phyloP scores from a whole-genome alignment of 1,140 invertebrate genomes.

The Calliphora vicina region DNA sequence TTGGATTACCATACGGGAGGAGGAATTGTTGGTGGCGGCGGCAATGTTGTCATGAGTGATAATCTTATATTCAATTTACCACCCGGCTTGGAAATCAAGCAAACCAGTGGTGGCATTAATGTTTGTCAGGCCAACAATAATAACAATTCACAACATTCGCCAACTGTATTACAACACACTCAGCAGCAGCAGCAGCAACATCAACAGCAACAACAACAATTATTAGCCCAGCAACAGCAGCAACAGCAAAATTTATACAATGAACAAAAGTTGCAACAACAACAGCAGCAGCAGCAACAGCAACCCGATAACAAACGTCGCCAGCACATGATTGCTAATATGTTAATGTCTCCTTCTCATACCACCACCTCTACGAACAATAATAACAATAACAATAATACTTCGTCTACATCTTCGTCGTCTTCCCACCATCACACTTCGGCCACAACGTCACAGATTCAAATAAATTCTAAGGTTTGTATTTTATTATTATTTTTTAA shows the following conservation, averaged over 20 bases:
- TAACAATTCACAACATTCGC: slow-evolving; percentile 33
- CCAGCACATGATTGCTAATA: slow-evolving; percentile 60
- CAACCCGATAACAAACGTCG: slow-evolving; percentile 44
- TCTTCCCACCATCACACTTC: slow-evolving; percentile 5
- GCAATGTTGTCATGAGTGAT: slow-evolving; percentile 44
- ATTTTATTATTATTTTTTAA: slow-evolving; percentile 53
- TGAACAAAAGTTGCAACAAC: slow-evolving; percentile 14
- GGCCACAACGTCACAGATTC: slow-evolving; percentile 59
- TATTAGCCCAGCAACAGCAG: slow-evolving; percentile 35
- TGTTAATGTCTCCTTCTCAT: slow-evolving; percentile 54
- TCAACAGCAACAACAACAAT: slow-evolving; percentile 46
- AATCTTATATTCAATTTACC: slow-evolving; percentile 60
- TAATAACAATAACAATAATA: slow-evolving; percentile 38
- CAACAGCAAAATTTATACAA: slow-evolving; percentile 38
- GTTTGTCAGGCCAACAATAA: slow-evolving; percentile 40
- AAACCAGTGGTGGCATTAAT: slow-evolving; percentile 52
- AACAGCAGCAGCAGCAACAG: slow-evolving; percentile 40
- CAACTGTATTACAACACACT: slow-evolving; percentile 34
- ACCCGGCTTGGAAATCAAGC: slow-evolving; percentile 59
- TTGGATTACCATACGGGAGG: slow-evolving; percentile 47
- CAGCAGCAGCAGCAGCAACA: slow-evolving; percentile 36
- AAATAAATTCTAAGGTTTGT: slow-evolving; percentile 63
- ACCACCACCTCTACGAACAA: slow-evolving; percentile 24
- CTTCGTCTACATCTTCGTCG: slow-evolving; percentile 16
- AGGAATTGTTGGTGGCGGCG: background rate